Evolutionary conservation across 2,113 vertebrate species (phyloP).

Genomic region (Myocastor coypus): DNA sequence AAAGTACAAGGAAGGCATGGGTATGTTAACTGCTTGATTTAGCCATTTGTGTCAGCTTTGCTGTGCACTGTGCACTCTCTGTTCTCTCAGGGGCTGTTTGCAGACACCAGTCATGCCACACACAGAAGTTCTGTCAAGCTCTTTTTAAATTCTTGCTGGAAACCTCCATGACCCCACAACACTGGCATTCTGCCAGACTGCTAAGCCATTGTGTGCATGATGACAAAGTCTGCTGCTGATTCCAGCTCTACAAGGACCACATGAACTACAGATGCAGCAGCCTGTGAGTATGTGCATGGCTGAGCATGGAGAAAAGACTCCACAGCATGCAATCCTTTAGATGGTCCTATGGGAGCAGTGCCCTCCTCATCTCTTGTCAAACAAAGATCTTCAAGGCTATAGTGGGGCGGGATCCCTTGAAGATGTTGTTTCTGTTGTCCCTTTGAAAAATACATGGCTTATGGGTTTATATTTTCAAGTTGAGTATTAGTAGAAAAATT

Average conservation of each 20-base stretch:
- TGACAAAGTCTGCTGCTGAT: not conserved
- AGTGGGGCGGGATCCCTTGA: not conserved
- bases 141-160: not conserved
- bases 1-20: not conserved
- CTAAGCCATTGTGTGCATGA: not conserved
- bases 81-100: not conserved
- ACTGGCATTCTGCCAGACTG: not conserved
- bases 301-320: not conserved
- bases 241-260: not conserved
- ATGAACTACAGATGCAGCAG: not conserved
- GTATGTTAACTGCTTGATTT: not conserved
- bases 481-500: conserved; percentile 28
- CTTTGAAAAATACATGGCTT: not conserved
- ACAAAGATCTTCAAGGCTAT: not conserved
- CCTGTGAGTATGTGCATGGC: not conserved
- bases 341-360: not conserved
- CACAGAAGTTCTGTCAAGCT: not conserved
- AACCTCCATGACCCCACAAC: not conserved
- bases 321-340: not conserved
- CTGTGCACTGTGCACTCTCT: no score
- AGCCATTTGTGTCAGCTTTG: not conserved
- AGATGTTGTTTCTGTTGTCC: not conserved
- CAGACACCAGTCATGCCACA: not conserved
- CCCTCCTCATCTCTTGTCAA: not conserved
- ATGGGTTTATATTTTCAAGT: not conserved